phyloP scores from a whole-genome alignment of 2,797 vertebrate species.

The Microctenopoma lineatum region DNA sequence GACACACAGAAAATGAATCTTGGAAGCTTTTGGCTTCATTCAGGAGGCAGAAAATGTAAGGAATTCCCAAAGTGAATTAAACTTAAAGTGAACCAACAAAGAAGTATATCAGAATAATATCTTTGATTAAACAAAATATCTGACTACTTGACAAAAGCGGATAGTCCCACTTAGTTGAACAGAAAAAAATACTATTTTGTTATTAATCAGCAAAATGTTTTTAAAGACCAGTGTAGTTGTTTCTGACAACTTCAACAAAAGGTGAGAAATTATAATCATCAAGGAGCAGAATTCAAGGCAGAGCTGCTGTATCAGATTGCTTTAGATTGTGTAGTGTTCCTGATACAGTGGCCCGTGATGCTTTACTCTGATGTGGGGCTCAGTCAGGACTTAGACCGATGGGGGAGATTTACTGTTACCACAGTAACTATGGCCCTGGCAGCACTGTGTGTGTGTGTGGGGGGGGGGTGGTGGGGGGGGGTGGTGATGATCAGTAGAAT shows the following conservation, averaged over 20 bases:
- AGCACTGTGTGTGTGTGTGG: constrained; percentile 14
- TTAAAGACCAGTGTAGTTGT: too few species aligned
- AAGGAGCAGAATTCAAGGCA: background rate
- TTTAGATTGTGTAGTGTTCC: too few species aligned
- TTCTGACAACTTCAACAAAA: background rate
- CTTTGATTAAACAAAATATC: background rate
- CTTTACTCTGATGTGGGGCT: constrained; percentile 46
- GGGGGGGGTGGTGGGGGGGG: constrained; percentile 22
- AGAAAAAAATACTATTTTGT: too few species aligned
- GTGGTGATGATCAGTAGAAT: background rate
- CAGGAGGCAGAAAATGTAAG: background rate
- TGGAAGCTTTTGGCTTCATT: constrained; percentile 10
- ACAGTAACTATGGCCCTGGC: constrained; percentile 63
- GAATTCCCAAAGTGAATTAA: background rate
- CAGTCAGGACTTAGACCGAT: constrained; percentile 29
- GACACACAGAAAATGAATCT: constrained; percentile 1
- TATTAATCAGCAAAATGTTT: too few species aligned
- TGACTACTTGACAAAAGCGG: background rate
- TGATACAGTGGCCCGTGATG: too few species aligned
- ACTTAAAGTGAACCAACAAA: background rate
- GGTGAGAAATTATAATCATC: background rate
- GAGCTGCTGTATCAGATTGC: background rate
- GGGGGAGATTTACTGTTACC: constrained; percentile 57
- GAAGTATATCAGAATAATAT: background rate
- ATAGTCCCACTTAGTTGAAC: too few species aligned